A percentile compares a stretch with the other conserved stretches of the same genome.
Evolutionary conservation across 2,888 invertebrate genomes (phyloP).

Genomic region (Tenthredo livida): DNA sequence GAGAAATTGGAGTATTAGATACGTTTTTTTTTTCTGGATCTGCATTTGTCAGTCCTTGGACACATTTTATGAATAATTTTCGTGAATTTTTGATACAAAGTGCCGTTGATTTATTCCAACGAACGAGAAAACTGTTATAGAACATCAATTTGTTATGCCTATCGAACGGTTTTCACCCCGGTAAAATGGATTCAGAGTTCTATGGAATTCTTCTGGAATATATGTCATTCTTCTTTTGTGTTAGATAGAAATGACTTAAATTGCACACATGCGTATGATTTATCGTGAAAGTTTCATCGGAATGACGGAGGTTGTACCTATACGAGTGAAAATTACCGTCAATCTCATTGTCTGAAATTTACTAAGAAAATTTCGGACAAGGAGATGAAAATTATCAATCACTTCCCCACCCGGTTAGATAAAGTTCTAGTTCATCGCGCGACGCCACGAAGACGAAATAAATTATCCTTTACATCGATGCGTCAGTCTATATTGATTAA

Average conservation of each 20-base stretch:
- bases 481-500: background rate
- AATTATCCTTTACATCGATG: background rate
- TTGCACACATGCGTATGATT: background rate
- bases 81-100: background rate
- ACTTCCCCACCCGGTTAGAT: background rate
- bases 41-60: background rate
- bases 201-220: background rate
- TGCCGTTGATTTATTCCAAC: background rate
- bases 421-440: background rate
- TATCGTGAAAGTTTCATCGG: background rate
- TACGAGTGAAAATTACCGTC: background rate
- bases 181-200: background rate
- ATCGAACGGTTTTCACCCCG: background rate
- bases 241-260: background rate
- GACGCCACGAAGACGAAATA: background rate
- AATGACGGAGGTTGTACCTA: background rate
- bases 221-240: background rate
- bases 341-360: background rate
- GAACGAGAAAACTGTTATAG: background rate
- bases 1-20: background rate
- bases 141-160: background rate
- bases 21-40: background rate
- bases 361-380: background rate
- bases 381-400: slow-evolving; percentile 14
- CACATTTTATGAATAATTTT: background rate